Evolutionary conservation across 1,140 invertebrate genomes (phyloP).

Genomic region (Cataglyphis hispanica): DNA sequence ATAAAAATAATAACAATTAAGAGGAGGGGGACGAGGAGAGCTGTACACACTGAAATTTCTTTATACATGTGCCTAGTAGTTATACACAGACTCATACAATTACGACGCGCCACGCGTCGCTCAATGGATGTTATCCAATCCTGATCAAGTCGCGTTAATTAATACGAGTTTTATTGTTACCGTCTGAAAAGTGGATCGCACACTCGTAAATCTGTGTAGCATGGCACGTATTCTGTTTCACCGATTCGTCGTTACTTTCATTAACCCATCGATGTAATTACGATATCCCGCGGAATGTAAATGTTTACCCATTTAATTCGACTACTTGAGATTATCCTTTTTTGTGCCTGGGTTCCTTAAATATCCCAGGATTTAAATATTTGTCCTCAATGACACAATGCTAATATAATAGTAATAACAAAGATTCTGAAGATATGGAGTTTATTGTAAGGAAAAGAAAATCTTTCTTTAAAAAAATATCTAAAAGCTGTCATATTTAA

Average conservation of each 20-base stretch:
- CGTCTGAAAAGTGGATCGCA: conserved; percentile 9
- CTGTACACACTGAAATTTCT: not conserved
- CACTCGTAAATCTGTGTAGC: conserved; percentile 19
- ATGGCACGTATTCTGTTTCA: not conserved
- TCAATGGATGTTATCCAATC: conserved; percentile 42
- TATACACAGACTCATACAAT: not conserved
- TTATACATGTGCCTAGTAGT: not conserved
- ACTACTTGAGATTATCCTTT: not conserved
- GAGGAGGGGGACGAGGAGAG: too few relatives aligned
- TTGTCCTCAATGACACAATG: not conserved
- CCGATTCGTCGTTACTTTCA: not conserved
- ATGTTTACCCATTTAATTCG: conserved; percentile 36
- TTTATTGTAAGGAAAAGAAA: not conserved
- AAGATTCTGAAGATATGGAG: not conserved
- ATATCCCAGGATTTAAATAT: conserved; percentile 4
- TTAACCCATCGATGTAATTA: not conserved
- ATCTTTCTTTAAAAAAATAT: not conserved
- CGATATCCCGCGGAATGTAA: not conserved
- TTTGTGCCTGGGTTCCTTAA: not conserved
- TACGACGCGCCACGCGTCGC: not conserved
- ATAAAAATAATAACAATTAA: not conserved
- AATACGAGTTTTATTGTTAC: conserved; percentile 48
- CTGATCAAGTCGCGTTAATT: conserved; percentile 47
- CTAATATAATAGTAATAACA: not conserved
- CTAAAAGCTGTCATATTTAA: not conserved